Evolutionary conservation across 2,888 invertebrate genomes (phyloP).

Genomic region (Trimorus sp.): DNA sequence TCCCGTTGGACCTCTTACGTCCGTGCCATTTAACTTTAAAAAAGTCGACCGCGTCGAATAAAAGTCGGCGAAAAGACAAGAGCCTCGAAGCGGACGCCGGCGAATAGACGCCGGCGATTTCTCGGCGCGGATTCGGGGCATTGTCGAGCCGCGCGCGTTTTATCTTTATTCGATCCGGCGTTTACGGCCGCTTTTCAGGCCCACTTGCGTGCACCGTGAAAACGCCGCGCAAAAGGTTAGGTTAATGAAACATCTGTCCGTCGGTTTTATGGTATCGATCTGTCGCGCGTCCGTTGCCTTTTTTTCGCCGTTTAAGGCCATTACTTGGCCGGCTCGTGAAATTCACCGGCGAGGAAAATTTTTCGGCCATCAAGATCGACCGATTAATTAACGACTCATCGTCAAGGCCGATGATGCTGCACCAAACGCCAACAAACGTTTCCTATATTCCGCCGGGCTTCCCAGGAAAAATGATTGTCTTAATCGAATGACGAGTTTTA

Average conservation of each 20-base stretch:
- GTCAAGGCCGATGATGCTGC: conserved; percentile 51
- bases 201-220: conserved; percentile 44
- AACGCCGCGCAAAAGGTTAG: conserved; percentile 32
- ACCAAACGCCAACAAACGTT: conserved; percentile 18
- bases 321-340: background rate
- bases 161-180: conserved; percentile 57
- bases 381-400: conserved; percentile 41
- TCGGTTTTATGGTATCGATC: conserved; percentile 50
- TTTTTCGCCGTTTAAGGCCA: conserved; percentile 38
- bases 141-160: conserved; percentile 46
- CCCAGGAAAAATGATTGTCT: conserved; percentile 53
- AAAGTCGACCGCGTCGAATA: background rate
- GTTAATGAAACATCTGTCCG: conserved; percentile 62
- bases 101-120: conserved; percentile 41
- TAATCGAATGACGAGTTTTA: conserved; percentile 51
- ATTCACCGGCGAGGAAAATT: background rate
- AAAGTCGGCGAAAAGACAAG: background rate
- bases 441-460: background rate
- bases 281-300: conserved; percentile 22
- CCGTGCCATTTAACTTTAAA: too few relatives aligned
- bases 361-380: conserved; percentile 47
- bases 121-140: conserved; percentile 42
- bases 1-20: too few relatives aligned
- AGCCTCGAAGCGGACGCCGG: background rate
- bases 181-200: conserved; percentile 55